These are phyloP conservation scores for Bufo gargarizans DNA, from an alignment of 2,113 vertebrate genomes.

Conservation along the genomic window DNA sequence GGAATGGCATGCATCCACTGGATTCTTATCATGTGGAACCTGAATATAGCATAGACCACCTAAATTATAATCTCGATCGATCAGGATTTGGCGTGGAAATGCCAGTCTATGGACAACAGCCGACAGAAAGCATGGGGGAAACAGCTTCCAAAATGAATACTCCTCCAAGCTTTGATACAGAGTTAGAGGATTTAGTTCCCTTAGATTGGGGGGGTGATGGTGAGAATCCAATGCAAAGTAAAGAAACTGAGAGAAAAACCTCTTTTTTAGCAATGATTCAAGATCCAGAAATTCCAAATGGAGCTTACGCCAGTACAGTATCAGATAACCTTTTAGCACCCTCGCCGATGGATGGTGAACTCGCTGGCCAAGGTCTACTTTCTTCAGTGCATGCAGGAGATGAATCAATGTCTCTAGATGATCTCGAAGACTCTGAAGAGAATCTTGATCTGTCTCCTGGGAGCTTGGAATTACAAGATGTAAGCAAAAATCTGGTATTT, in stretches of 20 bases:
- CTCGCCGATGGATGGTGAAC: not conserved
- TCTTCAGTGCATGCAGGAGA: not conserved
- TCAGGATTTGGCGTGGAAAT: slow-evolving; percentile 17
- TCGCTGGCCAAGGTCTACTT: not conserved
- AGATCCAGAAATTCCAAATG: slow-evolving; percentile 44
- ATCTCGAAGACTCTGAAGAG: slow-evolving; percentile 71
- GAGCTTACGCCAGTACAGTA: not conserved
- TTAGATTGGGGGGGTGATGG: slow-evolving; percentile 29
- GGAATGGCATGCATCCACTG: slow-evolving; percentile 43
- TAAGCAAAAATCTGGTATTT: slow-evolving; percentile 71
- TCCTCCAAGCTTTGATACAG: slow-evolving; percentile 28
- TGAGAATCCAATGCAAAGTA: slow-evolving; percentile 9
- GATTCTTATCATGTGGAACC: slow-evolving; percentile 16
- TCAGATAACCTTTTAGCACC: not conserved
- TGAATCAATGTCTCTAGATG: slow-evolving; percentile 64
- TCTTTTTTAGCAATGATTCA: slow-evolving; percentile 55
- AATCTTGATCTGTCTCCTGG: slow-evolving; percentile 68
- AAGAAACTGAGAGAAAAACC: slow-evolving; percentile 5
- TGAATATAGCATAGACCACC: slow-evolving; percentile 11
- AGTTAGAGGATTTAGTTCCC: slow-evolving; percentile 43
- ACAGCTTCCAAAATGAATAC: slow-evolving; percentile 22
- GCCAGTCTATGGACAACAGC: slow-evolving; percentile 30
- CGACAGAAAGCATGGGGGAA: slow-evolving; percentile 31
- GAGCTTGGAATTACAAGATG: slow-evolving; percentile 71
- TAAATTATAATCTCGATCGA: slow-evolving; percentile 20